A percentile compares a stretch with the other conserved stretches of the same genome.
Evolutionary conservation across 2,888 invertebrate genomes (phyloP).

Genomic region (Phalangium opilio): DNA sequence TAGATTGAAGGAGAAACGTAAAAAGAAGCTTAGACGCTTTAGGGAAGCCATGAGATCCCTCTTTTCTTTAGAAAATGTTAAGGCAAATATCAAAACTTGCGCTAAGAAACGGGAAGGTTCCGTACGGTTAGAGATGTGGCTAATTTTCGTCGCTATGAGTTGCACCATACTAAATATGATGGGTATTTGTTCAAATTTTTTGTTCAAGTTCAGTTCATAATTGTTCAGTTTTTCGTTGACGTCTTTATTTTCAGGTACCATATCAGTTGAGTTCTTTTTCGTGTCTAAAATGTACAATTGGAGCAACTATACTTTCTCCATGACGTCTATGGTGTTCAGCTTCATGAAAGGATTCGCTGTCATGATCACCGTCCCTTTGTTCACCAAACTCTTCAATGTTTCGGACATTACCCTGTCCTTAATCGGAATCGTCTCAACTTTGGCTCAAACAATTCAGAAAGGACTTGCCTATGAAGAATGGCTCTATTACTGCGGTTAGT

Average conservation of each 20-base stretch:
- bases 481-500: not conserved
- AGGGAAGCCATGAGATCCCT: constrained; percentile 8
- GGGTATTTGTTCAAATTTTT: constrained; percentile 2
- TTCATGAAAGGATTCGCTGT: not conserved
- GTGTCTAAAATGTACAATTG: not conserved
- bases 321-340: not conserved
- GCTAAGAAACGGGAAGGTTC: constrained; percentile 8
- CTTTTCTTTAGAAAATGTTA: constrained; percentile 11
- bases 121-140: constrained; percentile 12
- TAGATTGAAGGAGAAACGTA: no score
- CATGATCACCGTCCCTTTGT: not conserved
- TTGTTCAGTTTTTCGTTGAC: not conserved
- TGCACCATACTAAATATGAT: constrained; percentile 6
- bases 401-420: not conserved
- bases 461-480: not conserved
- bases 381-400: not conserved
- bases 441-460: not conserved
- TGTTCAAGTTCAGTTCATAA: no score
- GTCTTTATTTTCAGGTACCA: not conserved
- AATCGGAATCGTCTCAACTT: not conserved
- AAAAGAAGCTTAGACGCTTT: constrained; percentile 3
- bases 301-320: not conserved
- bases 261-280: not conserved
- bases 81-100: constrained; percentile 11
- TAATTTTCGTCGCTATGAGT: constrained; percentile 8